Evolutionary conservation across 2,888 invertebrate genomes (phyloP).

Genomic region (Poecilus cupreus): DNA sequence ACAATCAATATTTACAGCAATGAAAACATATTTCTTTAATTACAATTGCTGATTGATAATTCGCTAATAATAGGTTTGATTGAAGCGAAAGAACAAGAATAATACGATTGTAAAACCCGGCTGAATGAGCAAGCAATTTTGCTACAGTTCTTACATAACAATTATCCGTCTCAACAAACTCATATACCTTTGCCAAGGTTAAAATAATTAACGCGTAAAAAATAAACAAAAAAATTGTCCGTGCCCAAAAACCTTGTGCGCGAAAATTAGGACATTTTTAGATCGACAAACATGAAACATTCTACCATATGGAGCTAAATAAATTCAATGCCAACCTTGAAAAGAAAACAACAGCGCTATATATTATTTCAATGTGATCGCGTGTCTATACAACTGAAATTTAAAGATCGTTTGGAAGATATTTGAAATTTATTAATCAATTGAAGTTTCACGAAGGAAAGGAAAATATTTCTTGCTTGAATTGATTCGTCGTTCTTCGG

Average conservation of each 20-base stretch:
- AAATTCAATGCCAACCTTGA: conserved; percentile 14
- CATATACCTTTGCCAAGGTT: conserved; percentile 36
- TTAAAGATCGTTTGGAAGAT: background rate
- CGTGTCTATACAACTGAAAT: background rate
- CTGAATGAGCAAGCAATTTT: conserved; percentile 29
- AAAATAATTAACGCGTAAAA: conserved; percentile 31
- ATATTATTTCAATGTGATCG: background rate
- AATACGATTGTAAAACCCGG: background rate
- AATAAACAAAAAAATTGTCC: conserved; percentile 35
- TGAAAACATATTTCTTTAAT: no score
- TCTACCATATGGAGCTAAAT: background rate
- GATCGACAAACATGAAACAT: conserved; percentile 14
- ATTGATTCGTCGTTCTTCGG: background rate
- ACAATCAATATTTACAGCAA: no score
- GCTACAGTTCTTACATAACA: conserved; percentile 33
- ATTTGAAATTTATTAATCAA: background rate
- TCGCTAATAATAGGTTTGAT: no score
- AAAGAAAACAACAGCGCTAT: conserved; percentile 5
- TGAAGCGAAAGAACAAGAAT: background rate
- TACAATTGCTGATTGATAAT: no score
- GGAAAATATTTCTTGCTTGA: background rate
- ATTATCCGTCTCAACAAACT: conserved; percentile 5
- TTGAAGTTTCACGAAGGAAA: background rate
- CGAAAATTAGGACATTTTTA: conserved; percentile 50
- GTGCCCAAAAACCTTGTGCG: conserved; percentile 25